Evolutionary conservation across 2,888 invertebrate species (phyloP).

Genomic region (Hartigia nigra): DNA sequence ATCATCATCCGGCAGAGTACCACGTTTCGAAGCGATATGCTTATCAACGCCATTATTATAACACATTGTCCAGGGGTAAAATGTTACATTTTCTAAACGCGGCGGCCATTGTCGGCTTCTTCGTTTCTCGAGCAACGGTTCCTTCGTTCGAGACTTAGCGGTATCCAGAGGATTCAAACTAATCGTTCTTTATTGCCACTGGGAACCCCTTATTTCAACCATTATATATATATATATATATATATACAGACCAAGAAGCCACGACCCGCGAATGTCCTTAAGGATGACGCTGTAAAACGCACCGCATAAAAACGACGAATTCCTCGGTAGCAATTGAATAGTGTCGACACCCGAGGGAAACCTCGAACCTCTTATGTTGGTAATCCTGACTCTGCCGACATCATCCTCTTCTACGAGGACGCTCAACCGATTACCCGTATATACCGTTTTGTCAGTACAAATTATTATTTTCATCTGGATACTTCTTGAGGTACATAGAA

Average conservation of each 20-base stretch:
- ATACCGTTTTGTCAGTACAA: neutral
- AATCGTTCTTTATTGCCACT: neutral
- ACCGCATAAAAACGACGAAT: constrained; percentile 16
- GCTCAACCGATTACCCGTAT: neutral
- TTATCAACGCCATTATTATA: constrained; percentile 8
- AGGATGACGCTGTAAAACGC: neutral
- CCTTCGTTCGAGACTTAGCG: neutral
- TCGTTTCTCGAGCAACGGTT: neutral
- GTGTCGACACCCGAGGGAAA: constrained; percentile 8
- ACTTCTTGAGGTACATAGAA: constrained; percentile 1
- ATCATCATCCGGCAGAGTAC: neutral
- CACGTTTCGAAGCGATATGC: neutral
- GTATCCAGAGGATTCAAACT: neutral
- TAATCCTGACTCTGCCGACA: neutral
- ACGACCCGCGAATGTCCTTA: neutral
- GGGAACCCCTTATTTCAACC: neutral
- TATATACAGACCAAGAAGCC: neutral
- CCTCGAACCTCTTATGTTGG: neutral
- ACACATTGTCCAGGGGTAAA: constrained; percentile 5
- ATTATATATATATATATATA: neutral
- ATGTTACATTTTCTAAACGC: constrained; percentile 6
- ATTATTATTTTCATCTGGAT: neutral
- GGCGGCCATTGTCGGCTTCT: neutral
- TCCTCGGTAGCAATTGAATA: constrained; percentile 22
- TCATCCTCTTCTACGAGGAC: neutral